Percentiles rank a stretch among this genome's conserved stretches.
Evolutionary conservation across 2,113 vertebrate species (phyloP).

Genomic region (Atrichornis clamosus): DNA sequence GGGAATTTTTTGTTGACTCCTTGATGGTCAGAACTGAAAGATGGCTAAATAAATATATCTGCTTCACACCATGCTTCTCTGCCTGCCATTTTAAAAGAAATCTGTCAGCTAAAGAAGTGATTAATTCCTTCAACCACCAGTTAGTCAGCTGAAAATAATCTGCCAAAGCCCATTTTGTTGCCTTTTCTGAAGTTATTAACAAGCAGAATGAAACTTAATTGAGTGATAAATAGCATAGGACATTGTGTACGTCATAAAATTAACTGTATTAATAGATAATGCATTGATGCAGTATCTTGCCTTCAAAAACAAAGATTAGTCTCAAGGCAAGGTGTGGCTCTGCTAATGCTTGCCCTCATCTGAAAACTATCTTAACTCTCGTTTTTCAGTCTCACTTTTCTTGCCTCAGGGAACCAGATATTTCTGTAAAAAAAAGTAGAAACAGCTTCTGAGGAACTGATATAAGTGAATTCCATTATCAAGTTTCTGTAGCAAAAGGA

Average conservation of each 20-base stretch:
- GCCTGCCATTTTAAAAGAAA: background rate
- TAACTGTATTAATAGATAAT: background rate
- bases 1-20: background rate
- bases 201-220: background rate
- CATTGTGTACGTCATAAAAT: background rate
- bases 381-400: background rate
- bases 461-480: background rate
- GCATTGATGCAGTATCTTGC: background rate
- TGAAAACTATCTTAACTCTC: background rate
- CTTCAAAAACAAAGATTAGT: background rate
- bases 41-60: background rate
- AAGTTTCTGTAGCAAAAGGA: background rate
- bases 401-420: background rate
- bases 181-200: background rate
- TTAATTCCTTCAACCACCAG: background rate
- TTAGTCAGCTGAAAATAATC: background rate
- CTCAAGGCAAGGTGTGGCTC: background rate
- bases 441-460: background rate
- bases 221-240: background rate
- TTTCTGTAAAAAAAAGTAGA: background rate
- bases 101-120: background rate
- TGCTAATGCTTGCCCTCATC: background rate
- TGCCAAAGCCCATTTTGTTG: background rate
- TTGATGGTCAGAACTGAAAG: background rate
- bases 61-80: background rate